Conservation (phyloP, 2,888 invertebrate genomes). For the Coleophora flavipennella region DNA sequence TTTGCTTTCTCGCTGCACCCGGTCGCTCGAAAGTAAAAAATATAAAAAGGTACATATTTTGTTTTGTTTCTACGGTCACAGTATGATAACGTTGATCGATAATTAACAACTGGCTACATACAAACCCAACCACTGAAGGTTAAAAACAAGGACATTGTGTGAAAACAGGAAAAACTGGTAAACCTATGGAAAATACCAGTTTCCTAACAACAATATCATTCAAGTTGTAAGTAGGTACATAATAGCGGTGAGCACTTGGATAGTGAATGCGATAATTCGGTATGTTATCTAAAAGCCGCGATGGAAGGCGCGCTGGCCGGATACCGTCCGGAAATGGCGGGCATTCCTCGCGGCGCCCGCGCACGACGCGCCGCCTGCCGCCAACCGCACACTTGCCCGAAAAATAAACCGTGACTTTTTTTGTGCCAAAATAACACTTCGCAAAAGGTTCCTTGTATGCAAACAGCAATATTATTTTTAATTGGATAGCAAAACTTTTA, state of each 20-base stretch:
- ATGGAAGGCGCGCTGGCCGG: conserved; percentile 50
- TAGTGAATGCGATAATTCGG: conserved; percentile 17
- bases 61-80: too few relatives aligned
- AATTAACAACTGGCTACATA: neutral
- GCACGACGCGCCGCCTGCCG: conserved; percentile 19
- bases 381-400: conserved; percentile 44
- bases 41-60: too few relatives aligned
- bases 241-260: too few relatives aligned
- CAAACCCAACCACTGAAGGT: conserved; percentile 27
- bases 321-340: conserved; percentile 69
- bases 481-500: too few relatives aligned
- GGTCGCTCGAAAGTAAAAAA: too few relatives aligned
- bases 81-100: neutral
- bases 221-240: too few relatives aligned
- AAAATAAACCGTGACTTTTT: conserved; percentile 31
- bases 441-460: conserved; percentile 11
- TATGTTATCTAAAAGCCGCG: conserved; percentile 40
- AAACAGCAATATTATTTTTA: neutral
- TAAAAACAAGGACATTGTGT: conserved; percentile 28
- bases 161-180: conserved; percentile 37
- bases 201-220: too few relatives aligned
- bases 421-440: conserved; percentile 20
- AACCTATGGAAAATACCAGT: conserved; percentile 23
- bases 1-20: too few relatives aligned
- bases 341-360: conserved; percentile 62